phyloP scores from a whole-genome alignment of 2,888 invertebrate species.

The Dryocosmus kuriphilus region DNA sequence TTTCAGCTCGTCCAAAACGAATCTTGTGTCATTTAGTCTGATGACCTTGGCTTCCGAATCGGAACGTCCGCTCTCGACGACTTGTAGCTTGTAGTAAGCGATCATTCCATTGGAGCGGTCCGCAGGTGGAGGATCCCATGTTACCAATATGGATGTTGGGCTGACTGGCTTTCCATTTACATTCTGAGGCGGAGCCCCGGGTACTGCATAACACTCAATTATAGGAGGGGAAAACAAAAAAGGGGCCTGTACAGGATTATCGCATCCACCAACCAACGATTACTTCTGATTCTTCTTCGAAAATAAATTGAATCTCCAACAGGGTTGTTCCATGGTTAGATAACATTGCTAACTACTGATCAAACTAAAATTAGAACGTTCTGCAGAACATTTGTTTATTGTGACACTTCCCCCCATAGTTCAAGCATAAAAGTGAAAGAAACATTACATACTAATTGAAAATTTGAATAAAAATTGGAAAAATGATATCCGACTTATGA shows the following conservation, averaged over 20 bases:
- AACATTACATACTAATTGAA: background rate
- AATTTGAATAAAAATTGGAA: background rate
- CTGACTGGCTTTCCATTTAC: constrained; percentile 93
- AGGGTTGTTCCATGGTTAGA: background rate
- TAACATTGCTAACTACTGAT: background rate
- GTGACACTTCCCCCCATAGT: background rate
- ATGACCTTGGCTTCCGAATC: constrained; percentile 91
- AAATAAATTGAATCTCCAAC: background rate
- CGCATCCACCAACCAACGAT: constrained; percentile 60
- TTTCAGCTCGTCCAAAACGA: constrained; percentile 92
- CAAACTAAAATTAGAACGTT: background rate
- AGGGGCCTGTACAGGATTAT: constrained; percentile 64
- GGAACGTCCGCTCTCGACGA: constrained; percentile 90
- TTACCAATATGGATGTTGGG: constrained; percentile 92
- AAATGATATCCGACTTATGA: too few relatives aligned
- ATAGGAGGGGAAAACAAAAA: constrained; percentile 77
- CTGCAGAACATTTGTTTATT: background rate
- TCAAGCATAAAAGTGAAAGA: too few relatives aligned
- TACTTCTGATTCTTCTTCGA: constrained; percentile 26
- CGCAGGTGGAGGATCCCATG: constrained; percentile 95
- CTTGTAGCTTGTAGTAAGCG: constrained; percentile 95
- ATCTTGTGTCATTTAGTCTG: constrained; percentile 88
- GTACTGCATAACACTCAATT: constrained; percentile 85
- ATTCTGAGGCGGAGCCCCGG: constrained; percentile 97
- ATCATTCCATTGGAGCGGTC: constrained; percentile 95